These are phyloP conservation scores for Pectinophora gossypiella DNA, from an alignment of 1,140 invertebrate species.

Conservation along the genomic window DNA sequence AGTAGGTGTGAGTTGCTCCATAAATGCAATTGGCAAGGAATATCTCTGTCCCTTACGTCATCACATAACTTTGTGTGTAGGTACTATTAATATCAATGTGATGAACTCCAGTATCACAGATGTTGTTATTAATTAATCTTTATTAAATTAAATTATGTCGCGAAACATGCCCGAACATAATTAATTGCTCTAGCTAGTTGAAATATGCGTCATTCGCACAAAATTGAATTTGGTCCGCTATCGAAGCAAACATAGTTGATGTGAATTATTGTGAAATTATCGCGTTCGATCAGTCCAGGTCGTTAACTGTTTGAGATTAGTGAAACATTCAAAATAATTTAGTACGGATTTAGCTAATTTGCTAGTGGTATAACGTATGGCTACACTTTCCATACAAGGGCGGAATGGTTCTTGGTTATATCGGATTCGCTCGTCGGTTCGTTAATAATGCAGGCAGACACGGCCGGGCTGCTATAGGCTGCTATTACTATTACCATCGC, in stretches of 20 bases:
- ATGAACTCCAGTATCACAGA: background rate
- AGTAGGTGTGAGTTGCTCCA: too few species aligned
- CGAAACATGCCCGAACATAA: conserved; percentile 45
- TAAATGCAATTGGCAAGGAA: too few species aligned
- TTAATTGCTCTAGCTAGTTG: conserved; percentile 51
- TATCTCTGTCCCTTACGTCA: too few species aligned
- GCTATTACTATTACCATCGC: background rate
- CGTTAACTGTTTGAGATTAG: conserved; percentile 42
- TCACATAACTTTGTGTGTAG: too few species aligned
- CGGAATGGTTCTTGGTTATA: background rate
- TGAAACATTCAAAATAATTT: conserved; percentile 7
- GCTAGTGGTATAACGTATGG: background rate
- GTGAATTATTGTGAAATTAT: conserved; percentile 62
- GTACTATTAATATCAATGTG: background rate
- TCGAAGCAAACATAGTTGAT: conserved; percentile 49
- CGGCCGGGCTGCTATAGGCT: background rate
- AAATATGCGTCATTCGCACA: conserved; percentile 61
- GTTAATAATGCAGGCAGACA: conserved; percentile 2
- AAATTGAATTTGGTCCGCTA: conserved; percentile 63
- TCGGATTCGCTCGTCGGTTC: too few species aligned
- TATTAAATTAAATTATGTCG: conserved; percentile 29
- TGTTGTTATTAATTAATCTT: conserved; percentile 4
- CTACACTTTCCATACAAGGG: background rate
- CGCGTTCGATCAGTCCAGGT: conserved; percentile 37
- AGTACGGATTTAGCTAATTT: background rate